These are phyloP conservation scores for Salvelinus alpinus DNA, from an alignment of 2,113 vertebrate genomes.

Conservation along the genomic window DNA sequence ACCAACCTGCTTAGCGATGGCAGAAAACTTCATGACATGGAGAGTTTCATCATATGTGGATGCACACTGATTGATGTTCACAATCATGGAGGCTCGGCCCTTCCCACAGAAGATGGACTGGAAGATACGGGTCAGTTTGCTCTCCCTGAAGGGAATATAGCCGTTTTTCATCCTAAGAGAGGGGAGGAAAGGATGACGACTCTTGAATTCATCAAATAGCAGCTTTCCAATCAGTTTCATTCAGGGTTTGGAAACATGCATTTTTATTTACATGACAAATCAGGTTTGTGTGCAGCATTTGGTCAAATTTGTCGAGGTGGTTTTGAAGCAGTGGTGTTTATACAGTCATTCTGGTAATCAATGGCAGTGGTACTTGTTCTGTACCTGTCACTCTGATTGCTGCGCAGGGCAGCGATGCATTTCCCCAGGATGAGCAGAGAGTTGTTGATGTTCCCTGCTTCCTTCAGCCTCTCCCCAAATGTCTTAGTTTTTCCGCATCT, in stretches of 20 bases:
- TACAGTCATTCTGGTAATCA: not conserved
- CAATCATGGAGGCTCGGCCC: slow-evolving; percentile 86
- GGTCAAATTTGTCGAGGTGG: no score
- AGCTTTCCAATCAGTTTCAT: no score
- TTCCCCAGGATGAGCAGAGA: slow-evolving; percentile 90
- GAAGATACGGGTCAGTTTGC: slow-evolving; percentile 89
- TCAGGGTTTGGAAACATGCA: no score
- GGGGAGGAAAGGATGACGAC: not conserved
- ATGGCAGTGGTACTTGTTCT: slow-evolving; percentile 51
- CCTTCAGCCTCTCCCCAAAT: slow-evolving; percentile 85
- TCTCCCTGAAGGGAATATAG: slow-evolving; percentile 87
- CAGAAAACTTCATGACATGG: slow-evolving; percentile 90
- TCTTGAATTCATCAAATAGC: no score
- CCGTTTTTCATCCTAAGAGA: slow-evolving; percentile 55
- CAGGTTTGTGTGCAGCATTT: no score
- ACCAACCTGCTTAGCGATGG: slow-evolving; percentile 83
- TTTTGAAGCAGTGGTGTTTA: not conserved
- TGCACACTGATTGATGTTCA: slow-evolving; percentile 85
- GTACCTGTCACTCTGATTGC: slow-evolving; percentile 81
- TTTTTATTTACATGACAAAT: no score
- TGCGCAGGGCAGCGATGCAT: slow-evolving; percentile 83
- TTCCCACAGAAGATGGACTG: slow-evolving; percentile 85
- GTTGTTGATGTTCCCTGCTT: slow-evolving; percentile 90
- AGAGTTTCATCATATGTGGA: slow-evolving; percentile 87
- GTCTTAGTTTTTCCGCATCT: slow-evolving; percentile 87